Conservation (phyloP, 2,888 invertebrate genomes). For the Drosophila stalkeri region DNA sequence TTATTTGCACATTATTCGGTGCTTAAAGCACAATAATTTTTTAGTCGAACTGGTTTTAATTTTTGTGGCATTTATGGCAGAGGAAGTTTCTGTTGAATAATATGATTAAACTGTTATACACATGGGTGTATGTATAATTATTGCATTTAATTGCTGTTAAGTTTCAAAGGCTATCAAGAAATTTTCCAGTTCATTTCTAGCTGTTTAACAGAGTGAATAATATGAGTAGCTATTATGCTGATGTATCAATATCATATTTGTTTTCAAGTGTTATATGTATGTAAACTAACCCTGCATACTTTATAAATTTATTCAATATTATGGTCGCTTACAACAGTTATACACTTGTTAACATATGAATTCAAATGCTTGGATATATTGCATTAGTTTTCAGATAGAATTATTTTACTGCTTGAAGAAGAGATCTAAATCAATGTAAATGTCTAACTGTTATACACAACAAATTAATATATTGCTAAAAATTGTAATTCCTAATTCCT, state of each 20-base stretch:
- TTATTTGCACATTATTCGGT: conserved; percentile 4
- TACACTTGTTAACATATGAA: neutral
- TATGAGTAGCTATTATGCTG: neutral
- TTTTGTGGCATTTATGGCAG: neutral
- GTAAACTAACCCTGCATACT: neutral
- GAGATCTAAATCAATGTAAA: too few species aligned
- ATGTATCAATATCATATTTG: neutral
- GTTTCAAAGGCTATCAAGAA: neutral
- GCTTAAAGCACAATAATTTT: conserved; percentile 1
- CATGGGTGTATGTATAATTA: too few species aligned
- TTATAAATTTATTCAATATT: too few species aligned
- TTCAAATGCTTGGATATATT: neutral
- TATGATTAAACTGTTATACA: neutral
- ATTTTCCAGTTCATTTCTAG: neutral
- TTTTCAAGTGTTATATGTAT: neutral
- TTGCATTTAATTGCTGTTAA: neutral
- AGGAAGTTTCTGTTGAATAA: neutral
- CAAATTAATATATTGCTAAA: neutral
- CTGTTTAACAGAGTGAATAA: neutral
- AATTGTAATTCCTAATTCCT: neutral
- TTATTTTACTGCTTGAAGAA: neutral
- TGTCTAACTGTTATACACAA: neutral
- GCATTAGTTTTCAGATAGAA: neutral
- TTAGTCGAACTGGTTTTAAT: neutral
- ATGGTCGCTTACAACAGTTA: neutral